A percentile compares a stretch with the other conserved stretches of the same genome.
These are phyloP conservation scores for Archocentrus centrarchus DNA, from an alignment of 2,113 vertebrate genomes.

Conservation along the genomic window DNA sequence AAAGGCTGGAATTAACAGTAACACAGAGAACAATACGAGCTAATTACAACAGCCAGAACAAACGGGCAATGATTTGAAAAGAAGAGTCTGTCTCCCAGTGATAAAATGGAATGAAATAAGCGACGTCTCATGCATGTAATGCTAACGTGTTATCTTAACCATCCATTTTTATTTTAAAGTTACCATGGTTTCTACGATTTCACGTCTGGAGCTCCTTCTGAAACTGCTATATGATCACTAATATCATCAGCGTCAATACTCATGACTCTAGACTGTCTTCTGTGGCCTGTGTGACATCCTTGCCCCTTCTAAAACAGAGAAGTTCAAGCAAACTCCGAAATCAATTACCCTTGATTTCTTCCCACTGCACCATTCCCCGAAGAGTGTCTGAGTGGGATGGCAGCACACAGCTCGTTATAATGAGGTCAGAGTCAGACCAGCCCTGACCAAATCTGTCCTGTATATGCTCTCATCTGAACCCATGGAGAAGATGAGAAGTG, in stretches of 20 bases:
- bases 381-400: constrained; percentile 18
- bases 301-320: constrained; percentile 43
- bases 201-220: neutral
- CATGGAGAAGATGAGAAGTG: neutral
- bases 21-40: constrained; percentile 61
- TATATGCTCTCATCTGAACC: neutral
- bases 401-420: constrained; percentile 27
- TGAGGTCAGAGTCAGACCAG: constrained; percentile 40
- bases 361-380: constrained; percentile 14
- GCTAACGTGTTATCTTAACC: constrained; percentile 32
- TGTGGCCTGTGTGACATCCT: constrained; percentile 16
- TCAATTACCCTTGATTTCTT: constrained; percentile 47
- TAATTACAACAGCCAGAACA: constrained; percentile 67
- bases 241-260: constrained; percentile 5
- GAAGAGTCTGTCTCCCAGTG: constrained; percentile 46
- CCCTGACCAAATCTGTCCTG: constrained; percentile 10
- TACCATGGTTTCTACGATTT: neutral
- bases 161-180: constrained; percentile 28
- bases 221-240: constrained; percentile 3
- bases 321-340: constrained; percentile 41
- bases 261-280: constrained; percentile 13
- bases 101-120: constrained; percentile 53
- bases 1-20: constrained; percentile 49
- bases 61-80: constrained; percentile 52
- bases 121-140: constrained; percentile 11